Base-by-base conservation (phyloP, 2,797 vertebrate species). In the Chrosomus eos region DNA sequence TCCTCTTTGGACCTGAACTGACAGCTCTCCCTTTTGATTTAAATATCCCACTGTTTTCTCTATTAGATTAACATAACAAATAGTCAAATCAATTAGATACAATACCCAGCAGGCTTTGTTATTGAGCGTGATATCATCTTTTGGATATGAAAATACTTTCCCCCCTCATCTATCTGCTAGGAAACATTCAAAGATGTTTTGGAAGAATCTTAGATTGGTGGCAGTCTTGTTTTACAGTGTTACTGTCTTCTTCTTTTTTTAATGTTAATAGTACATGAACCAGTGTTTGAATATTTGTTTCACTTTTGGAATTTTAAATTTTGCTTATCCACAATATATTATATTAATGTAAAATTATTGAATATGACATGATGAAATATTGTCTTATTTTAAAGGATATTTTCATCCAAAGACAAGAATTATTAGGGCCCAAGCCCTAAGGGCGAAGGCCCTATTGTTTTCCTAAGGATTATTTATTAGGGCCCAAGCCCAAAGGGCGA, bases 31-130 rank as follows among this genome's bases (percentile, higher is more conserved):
- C 91, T 94, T 95, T 94, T 96, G 91, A 97, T 97, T 97, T 97
- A 95, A 96, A 97, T 97, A 97, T 94, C 89, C 93, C 93, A 90
- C 91, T 90, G 89, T 91, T 90, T 94, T 92, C 88, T 90, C 87
- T 92, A 93, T 93, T 89, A 93, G 91, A 95, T 94, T 96, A 95
- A 96, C 95, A 97, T 95, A 97, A 95, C 93, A 94, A 93, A 92
- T 93, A 84, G 90, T 91, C 92, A 91, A 93, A 97, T 98, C 97
- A 97, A 97, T 98, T 96, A 95, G 94, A 96, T 87, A 86, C 92
- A 93, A 93, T 92, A 79, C 71, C 90, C 84, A 68, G 78, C 60
- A 75, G 60, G 26, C 84, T 88, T 89, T 86, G 68, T 81, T 76
- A 28, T 80, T 71, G 38, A n/a, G 62, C 67, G 60, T 83, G 86